phyloP scores from a whole-genome alignment of 2,113 vertebrate genomes.

The Myotis brandtii region DNA sequence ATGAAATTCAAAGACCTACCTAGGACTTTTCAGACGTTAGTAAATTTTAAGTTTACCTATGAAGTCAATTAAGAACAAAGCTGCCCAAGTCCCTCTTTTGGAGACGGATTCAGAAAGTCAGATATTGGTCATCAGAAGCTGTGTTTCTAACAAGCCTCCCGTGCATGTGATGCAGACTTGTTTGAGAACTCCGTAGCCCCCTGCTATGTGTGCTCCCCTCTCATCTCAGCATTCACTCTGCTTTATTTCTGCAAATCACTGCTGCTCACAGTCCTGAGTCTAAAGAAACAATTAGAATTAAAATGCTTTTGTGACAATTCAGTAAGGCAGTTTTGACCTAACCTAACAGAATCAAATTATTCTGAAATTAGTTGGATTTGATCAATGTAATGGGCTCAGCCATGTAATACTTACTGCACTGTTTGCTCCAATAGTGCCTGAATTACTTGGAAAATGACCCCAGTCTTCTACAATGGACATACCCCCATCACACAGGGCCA shows the following conservation, averaged over 20 bases:
- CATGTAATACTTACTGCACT: neutral
- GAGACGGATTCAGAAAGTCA: neutral
- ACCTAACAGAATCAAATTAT: neutral
- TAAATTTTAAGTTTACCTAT: conserved; percentile 18
- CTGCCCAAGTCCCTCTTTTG: neutral
- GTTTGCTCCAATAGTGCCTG: neutral
- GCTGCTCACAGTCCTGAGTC: neutral
- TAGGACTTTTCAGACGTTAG: neutral
- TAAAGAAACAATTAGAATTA: neutral
- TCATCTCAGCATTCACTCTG: neutral
- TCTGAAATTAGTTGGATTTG: conserved; percentile 8
- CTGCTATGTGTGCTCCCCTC: neutral
- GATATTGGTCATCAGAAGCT: neutral
- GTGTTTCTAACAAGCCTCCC: neutral
- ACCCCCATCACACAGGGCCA: neutral
- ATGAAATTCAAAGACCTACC: neutral
- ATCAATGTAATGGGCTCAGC: neutral
- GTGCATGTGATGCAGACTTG: neutral
- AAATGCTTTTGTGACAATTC: neutral
- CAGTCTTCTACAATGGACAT: neutral
- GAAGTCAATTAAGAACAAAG: neutral
- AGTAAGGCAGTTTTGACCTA: neutral
- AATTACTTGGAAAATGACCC: neutral
- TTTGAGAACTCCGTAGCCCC: neutral
- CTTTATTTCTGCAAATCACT: neutral